phyloP scores from a whole-genome alignment of 2,888 invertebrate genomes.

The Doris montereyensis region DNA sequence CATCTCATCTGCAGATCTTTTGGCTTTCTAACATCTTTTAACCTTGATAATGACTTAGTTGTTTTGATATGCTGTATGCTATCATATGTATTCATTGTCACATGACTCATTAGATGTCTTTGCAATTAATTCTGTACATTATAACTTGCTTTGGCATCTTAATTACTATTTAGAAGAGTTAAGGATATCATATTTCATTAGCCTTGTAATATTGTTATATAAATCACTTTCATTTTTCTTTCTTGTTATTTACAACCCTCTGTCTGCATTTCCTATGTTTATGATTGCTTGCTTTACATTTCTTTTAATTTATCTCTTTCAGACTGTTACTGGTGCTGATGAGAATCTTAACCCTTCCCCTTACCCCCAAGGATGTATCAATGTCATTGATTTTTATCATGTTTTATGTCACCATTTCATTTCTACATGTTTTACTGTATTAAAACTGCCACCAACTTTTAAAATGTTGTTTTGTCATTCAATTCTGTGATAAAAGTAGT shows the following conservation, averaged over 20 bases:
- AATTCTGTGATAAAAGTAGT: no score
- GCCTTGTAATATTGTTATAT: no score
- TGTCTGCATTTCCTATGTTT: slow-evolving; percentile 25
- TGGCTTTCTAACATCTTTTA: no score
- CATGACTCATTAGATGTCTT: no score
- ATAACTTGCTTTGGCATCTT: no score
- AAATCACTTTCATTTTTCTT: not conserved
- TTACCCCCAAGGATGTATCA: not conserved
- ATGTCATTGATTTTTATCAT: slow-evolving; percentile 30
- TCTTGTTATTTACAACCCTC: not conserved
- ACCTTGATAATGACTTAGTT: no score
- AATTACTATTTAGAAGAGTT: no score
- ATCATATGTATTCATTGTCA: not conserved
- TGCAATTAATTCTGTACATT: no score
- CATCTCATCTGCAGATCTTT: no score
- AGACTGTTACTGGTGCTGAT: not conserved
- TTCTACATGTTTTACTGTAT: slow-evolving; percentile 43
- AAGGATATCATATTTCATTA: no score
- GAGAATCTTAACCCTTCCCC: no score
- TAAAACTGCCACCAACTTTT: slow-evolving; percentile 39
- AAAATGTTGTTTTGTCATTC: no score
- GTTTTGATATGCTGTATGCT: not conserved
- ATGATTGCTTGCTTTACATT: not conserved
- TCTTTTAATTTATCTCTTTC: not conserved
- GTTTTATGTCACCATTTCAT: slow-evolving; percentile 41